Conservation (phyloP, 2,113 vertebrate species). For the Candoia aspera region DNA sequence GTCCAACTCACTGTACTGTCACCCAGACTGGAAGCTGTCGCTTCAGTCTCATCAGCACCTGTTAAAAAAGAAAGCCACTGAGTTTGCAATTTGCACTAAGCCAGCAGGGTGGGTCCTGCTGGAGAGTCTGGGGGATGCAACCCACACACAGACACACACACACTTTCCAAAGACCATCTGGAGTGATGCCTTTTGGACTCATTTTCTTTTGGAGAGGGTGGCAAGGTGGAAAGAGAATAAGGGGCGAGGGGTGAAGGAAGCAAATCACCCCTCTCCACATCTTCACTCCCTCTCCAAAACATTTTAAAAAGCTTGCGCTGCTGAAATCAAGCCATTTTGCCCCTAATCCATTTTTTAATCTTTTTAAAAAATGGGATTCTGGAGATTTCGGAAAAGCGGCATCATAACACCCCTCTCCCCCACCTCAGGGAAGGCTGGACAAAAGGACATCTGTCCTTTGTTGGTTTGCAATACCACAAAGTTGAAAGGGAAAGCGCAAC, state of each 20-base stretch:
- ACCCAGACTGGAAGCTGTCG: not conserved
- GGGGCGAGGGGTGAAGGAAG: no score
- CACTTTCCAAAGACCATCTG: not conserved
- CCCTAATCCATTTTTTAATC: no score
- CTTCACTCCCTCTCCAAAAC: no score
- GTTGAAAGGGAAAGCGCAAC: not conserved
- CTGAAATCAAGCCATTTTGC: no score
- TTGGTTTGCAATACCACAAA: not conserved
- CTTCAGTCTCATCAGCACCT: constrained; percentile 16
- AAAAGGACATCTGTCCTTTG: not conserved
- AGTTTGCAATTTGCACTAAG: no score
- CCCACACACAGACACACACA: not conserved
- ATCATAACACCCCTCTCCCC: no score
- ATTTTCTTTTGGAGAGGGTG: no score
- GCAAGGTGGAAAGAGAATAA: no score
- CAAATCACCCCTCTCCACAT: no score
- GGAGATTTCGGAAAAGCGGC: not conserved
- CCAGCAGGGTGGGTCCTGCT: not conserved
- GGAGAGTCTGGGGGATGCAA: not conserved
- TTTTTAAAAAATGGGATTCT: not conserved
- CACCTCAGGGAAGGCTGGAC: no score
- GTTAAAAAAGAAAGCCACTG: not conserved
- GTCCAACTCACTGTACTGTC: constrained; percentile 15
- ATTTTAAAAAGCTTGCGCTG: no score
- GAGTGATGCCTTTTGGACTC: no score